Evolutionary conservation across 1,140 invertebrate species (phyloP).

Genomic region (Polypedilum vanderplanki): DNA sequence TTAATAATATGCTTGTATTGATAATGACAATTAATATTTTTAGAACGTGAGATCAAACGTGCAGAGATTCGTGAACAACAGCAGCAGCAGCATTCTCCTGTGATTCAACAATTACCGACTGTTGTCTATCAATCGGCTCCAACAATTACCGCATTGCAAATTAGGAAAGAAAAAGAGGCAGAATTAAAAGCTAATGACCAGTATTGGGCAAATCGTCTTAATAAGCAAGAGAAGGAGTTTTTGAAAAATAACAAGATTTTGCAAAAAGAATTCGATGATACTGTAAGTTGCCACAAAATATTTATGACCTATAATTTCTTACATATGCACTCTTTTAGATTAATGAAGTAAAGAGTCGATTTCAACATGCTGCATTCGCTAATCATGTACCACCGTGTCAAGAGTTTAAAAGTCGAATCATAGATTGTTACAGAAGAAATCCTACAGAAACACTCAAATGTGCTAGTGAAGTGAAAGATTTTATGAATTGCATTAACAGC

Average conservation of each 20-base stretch:
- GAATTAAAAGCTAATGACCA: constrained; percentile 43
- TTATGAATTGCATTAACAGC: constrained; percentile 47
- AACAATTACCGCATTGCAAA: constrained; percentile 41
- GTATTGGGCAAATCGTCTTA: constrained; percentile 47
- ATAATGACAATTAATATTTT: neutral
- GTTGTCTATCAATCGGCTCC: constrained; percentile 30
- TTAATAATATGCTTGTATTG: neutral
- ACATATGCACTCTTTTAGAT: constrained; percentile 25
- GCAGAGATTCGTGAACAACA: constrained; percentile 2
- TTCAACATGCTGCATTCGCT: constrained; percentile 38
- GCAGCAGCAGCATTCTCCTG: neutral
- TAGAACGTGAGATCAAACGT: neutral
- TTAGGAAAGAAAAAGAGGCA: constrained; percentile 42
- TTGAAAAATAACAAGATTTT: constrained; percentile 46
- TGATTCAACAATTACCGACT: neutral
- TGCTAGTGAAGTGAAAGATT: constrained; percentile 46
- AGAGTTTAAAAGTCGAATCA: constrained; percentile 44
- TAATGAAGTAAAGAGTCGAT: constrained; percentile 41
- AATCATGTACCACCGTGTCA: constrained; percentile 45
- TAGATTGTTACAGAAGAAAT: constrained; percentile 49
- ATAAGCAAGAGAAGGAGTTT: constrained; percentile 45
- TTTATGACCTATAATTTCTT: neutral
- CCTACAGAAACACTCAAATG: constrained; percentile 48
- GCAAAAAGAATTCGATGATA: constrained; percentile 47
- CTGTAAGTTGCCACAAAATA: constrained; percentile 33